phyloP scores from a whole-genome alignment of 2,113 vertebrate genomes.

The Taxidea taxus region DNA sequence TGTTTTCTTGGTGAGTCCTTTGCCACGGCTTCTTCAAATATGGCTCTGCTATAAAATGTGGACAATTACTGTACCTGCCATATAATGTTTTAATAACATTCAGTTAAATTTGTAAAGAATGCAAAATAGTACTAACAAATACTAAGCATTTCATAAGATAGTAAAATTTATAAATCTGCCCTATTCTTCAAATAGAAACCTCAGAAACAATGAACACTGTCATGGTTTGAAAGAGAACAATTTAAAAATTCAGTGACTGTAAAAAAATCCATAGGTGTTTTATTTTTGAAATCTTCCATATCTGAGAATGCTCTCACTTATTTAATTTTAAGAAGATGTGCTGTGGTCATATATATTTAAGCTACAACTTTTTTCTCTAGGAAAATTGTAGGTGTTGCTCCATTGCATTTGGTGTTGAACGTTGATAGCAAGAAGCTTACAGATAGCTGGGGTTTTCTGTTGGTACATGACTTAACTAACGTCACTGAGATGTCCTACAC shows the following conservation, averaged over 20 bases:
- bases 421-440: background rate
- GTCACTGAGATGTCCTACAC: background rate
- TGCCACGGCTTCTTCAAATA: background rate
- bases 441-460: background rate
- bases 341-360: background rate
- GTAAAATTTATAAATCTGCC: background rate
- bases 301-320: background rate
- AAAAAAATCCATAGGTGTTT: background rate
- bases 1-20: background rate
- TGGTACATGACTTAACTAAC: background rate
- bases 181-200: background rate
- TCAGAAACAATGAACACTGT: background rate
- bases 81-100: background rate
- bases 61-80: background rate
- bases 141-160: background rate
- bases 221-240: background rate
- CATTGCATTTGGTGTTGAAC: background rate
- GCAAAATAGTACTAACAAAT: background rate
- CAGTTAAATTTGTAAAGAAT: background rate
- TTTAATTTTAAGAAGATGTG: background rate
- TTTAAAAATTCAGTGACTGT: background rate
- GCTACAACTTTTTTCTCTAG: background rate
- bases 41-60: background rate
- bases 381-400: background rate
- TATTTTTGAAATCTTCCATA: background rate